Evolutionary conservation across 2,797 vertebrate species (phyloP).

Genomic region (Hemitrygon akajei): DNA sequence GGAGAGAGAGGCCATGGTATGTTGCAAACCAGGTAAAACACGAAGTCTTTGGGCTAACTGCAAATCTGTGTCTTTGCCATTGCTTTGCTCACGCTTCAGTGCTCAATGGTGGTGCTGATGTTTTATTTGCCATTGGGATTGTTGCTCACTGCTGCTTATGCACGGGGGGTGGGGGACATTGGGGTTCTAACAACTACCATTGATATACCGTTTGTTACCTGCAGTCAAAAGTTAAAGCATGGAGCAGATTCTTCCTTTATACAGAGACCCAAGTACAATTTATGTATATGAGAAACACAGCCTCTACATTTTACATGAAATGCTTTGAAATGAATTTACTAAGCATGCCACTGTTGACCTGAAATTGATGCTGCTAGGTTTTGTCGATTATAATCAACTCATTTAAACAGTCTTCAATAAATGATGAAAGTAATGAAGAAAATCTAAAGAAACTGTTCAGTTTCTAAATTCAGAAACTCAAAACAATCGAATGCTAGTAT

Average conservation of each 20-base stretch:
- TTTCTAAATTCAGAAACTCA: conserved; percentile 11
- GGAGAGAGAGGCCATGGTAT: too few relatives aligned
- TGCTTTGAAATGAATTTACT: not conserved
- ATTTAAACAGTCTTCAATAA: not conserved
- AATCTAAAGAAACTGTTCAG: not conserved
- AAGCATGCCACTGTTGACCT: not conserved
- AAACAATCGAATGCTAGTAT: not conserved
- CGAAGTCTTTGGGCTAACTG: too few relatives aligned
- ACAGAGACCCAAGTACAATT: not conserved
- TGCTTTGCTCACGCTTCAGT: too few relatives aligned
- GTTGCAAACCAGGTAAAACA: too few relatives aligned
- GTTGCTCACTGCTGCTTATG: too few relatives aligned
- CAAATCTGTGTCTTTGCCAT: too few relatives aligned
- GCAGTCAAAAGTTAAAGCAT: not conserved
- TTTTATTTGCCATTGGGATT: too few relatives aligned
- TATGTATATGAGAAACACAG: not conserved
- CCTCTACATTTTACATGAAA: not conserved
- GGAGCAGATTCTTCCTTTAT: not conserved
- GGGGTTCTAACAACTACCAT: too few relatives aligned
- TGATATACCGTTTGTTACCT: not conserved
- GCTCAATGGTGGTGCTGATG: too few relatives aligned
- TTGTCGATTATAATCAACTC: not conserved
- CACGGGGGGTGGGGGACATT: too few relatives aligned
- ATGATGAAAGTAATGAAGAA: not conserved
- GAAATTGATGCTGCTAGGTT: not conserved